Conservation (phyloP, 2,797 vertebrate genomes). For the Mastacembelus armatus region DNA sequence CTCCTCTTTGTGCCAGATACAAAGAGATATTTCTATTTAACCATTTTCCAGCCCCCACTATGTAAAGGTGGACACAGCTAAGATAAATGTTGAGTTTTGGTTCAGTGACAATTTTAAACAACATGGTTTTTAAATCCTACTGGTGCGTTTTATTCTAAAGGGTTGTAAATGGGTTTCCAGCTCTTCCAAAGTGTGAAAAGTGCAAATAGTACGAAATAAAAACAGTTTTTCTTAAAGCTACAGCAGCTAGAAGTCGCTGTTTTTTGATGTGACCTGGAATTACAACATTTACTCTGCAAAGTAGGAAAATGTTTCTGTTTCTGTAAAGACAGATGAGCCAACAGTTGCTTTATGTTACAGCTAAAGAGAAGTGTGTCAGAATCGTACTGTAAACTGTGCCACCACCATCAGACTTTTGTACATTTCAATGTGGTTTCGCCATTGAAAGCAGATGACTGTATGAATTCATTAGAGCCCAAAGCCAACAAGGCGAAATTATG, state of each 20-base stretch:
- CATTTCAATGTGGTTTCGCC: constrained; percentile 10
- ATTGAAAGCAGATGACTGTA: constrained; percentile 37
- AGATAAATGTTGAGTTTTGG: constrained; percentile 68
- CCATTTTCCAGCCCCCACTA: constrained; percentile 41
- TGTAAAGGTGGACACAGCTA: constrained; percentile 44
- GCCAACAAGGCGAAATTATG: neutral
- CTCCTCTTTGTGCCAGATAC: constrained; percentile 30
- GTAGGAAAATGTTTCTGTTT: neutral
- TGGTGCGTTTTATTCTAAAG: neutral
- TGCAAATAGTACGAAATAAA: neutral
- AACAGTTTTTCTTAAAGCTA: neutral
- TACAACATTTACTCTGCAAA: neutral
- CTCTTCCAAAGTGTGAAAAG: neutral
- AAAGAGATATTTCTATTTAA: constrained; percentile 24
- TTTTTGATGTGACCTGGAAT: neutral
- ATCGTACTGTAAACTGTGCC: constrained; percentile 20
- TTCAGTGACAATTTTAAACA: constrained; percentile 59
- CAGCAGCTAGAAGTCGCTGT: neutral
- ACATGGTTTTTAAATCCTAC: constrained; percentile 44
- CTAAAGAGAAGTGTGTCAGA: constrained; percentile 8
- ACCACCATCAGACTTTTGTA: constrained; percentile 27
- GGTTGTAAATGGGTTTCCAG: constrained; percentile 1
- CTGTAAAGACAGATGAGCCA: neutral
- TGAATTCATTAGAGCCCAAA: constrained; percentile 8
- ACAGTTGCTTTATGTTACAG: constrained; percentile 3